Evolutionary conservation across 2,113 vertebrate genomes (phyloP).

Genomic region (Burhinus oedicnemus): DNA sequence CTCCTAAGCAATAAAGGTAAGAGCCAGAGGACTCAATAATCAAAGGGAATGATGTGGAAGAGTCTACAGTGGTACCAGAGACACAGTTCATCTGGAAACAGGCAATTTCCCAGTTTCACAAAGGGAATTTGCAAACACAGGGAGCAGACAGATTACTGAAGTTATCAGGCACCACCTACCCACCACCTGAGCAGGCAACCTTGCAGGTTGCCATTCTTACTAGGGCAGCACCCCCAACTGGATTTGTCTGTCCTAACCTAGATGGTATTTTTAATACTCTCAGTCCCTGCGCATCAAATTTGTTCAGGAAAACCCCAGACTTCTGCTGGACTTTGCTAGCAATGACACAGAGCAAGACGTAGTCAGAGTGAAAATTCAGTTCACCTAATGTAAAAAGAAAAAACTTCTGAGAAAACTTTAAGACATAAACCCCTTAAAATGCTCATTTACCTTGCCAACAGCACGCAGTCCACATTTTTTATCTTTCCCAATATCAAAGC

Average conservation of each 20-base stretch:
- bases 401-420: neutral
- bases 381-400: neutral
- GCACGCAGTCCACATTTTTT: constrained; percentile 93
- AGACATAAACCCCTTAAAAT: neutral
- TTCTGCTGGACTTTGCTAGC: neutral
- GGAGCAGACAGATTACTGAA: neutral
- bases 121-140: neutral
- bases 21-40: neutral
- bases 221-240: neutral
- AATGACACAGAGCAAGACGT: neutral
- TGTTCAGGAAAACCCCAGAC: neutral
- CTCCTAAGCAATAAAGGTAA: neutral
- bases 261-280: neutral
- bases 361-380: neutral
- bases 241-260: neutral
- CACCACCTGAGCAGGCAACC: neutral
- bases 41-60: neutral
- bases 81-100: neutral
- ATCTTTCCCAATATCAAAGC: constrained; percentile 95
- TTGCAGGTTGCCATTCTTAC: neutral
- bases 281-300: neutral
- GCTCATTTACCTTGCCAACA: constrained; percentile 88
- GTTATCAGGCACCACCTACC: neutral
- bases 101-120: neutral
- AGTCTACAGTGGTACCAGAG: neutral